Conservation (phyloP, 2,797 vertebrate species). For the Oreochromis grahami region DNA sequence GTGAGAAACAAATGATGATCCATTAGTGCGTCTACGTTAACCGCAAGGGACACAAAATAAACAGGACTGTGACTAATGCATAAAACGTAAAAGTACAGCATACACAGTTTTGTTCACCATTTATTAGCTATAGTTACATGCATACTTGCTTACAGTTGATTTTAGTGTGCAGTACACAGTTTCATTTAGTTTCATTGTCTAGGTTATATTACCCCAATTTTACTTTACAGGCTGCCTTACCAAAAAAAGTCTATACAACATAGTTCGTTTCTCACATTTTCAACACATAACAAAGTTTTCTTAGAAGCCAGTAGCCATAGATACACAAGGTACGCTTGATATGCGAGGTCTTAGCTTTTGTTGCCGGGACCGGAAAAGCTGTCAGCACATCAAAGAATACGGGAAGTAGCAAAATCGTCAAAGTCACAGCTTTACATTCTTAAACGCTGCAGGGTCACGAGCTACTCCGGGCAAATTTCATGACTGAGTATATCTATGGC, state of each 20-base stretch:
- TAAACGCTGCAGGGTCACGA: neutral
- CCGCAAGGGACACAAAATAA: neutral
- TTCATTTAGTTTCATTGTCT: constrained; percentile 49
- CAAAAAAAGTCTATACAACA: constrained; percentile 71
- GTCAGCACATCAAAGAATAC: neutral
- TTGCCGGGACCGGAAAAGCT: neutral
- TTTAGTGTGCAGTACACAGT: constrained; percentile 71
- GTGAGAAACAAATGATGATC: neutral
- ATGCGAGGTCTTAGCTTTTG: neutral
- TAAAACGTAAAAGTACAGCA: neutral
- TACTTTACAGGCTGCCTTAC: constrained; percentile 65
- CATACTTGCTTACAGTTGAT: constrained; percentile 77
- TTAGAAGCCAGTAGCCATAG: constrained; percentile 48
- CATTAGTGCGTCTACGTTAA: neutral
- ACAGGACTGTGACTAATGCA: neutral
- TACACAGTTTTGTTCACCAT: constrained; percentile 48
- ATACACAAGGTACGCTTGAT: constrained; percentile 2
- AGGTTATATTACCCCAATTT: constrained; percentile 56
- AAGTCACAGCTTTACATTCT: constrained; percentile 10
- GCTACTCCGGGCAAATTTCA: neutral
- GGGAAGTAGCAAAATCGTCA: neutral
- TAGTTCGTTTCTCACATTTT: constrained; percentile 50
- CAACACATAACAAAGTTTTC: constrained; percentile 52
- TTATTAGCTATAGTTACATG: constrained; percentile 81
- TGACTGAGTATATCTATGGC: neutral